These are phyloP conservation scores for Drosophila willistoni DNA, from an alignment of 1,140 invertebrate genomes.

Conservation along the genomic window DNA sequence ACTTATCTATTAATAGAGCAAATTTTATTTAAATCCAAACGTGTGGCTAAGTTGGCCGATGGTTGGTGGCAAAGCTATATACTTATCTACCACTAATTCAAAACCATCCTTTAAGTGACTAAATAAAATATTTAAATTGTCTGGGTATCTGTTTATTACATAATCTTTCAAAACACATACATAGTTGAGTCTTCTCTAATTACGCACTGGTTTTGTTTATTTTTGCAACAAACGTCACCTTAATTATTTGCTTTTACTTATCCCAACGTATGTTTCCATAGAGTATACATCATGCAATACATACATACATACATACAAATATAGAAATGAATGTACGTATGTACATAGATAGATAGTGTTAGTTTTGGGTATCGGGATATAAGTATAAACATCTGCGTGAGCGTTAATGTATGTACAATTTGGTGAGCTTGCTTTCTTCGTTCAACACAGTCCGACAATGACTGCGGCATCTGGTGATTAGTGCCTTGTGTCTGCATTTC, in stretches of 20 bases:
- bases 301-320: too few species aligned
- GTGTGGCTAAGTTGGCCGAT: too few species aligned
- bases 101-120: not conserved
- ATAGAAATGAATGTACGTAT: too few species aligned
- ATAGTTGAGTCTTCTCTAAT: not conserved
- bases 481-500: conserved; percentile 34
- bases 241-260: conserved; percentile 77
- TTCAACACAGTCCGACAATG: conserved; percentile 34
- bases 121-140: not conserved
- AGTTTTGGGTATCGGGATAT: conserved; percentile 22
- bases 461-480: conserved; percentile 69
- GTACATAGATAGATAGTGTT: conserved; percentile 9
- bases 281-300: conserved; percentile 38
- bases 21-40: too few species aligned
- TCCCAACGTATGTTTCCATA: conserved; percentile 57
- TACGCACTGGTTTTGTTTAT: conserved; percentile 67
- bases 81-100: not conserved
- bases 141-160: not conserved
- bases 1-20: too few species aligned
- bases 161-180: conserved; percentile 1
- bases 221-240: conserved; percentile 72
- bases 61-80: too few species aligned
- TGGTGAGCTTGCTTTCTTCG: conserved; percentile 39
- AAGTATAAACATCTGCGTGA: conserved; percentile 31
- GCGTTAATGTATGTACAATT: conserved; percentile 17